These are phyloP conservation scores for Drosophila quadrilineata DNA, from an alignment of 1,140 invertebrate genomes.

Conservation along the genomic window DNA sequence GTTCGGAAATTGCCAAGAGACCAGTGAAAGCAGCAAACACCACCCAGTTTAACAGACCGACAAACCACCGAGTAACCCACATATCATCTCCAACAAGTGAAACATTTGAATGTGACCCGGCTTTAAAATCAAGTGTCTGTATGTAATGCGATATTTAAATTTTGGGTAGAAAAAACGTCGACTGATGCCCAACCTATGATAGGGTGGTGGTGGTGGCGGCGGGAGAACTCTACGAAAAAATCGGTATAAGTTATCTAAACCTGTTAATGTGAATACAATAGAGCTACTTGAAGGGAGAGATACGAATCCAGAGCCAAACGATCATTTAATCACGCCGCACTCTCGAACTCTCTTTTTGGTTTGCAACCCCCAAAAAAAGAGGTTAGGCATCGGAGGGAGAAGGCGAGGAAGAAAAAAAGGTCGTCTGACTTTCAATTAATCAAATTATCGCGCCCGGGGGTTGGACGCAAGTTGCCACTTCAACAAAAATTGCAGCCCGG, in stretches of 20 bases:
- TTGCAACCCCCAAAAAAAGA: slow-evolving; percentile 40
- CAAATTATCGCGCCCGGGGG: slow-evolving; percentile 66
- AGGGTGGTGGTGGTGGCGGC: slow-evolving; percentile 18
- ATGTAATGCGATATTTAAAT: slow-evolving; percentile 78
- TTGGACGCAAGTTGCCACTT: slow-evolving; percentile 27
- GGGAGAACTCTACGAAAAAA: not conserved
- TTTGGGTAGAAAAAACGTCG: slow-evolving; percentile 37
- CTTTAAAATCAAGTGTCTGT: slow-evolving; percentile 74
- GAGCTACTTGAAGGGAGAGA: slow-evolving; percentile 69
- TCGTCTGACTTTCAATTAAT: slow-evolving; percentile 76
- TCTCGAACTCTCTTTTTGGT: too few species aligned
- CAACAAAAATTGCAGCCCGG: slow-evolving; percentile 48
- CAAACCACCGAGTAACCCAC: slow-evolving; percentile 2
- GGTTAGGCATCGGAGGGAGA: not conserved
- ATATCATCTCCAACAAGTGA: slow-evolving; percentile 46
- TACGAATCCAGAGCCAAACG: slow-evolving; percentile 34
- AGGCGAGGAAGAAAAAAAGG: slow-evolving; percentile 45
- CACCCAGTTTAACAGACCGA: slow-evolving; percentile 8
- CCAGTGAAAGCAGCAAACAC: slow-evolving; percentile 19
- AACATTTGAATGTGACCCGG: slow-evolving; percentile 59
- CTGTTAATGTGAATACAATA: slow-evolving; percentile 74
- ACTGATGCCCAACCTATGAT: slow-evolving; percentile 41
- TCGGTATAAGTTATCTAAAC: slow-evolving; percentile 53
- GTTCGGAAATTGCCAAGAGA: slow-evolving; percentile 65
- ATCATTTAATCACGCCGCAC: slow-evolving; percentile 54